Conservation (phyloP, 2,797 vertebrate genomes). For the Acipenser oxyrinchus region DNA sequence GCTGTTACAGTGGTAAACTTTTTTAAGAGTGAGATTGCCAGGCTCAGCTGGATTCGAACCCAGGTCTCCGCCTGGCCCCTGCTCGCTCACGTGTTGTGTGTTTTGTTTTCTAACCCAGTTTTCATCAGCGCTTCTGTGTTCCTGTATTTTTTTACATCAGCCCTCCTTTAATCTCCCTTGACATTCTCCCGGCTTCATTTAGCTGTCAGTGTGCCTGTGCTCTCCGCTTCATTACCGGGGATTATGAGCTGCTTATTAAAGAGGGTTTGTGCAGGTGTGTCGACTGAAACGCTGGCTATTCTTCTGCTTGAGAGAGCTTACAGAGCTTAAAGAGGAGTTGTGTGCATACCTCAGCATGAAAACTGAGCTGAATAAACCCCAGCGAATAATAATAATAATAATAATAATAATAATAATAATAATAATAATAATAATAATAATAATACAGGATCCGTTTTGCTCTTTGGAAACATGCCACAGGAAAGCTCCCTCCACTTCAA, state of each 20-base stretch:
- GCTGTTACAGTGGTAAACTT: background rate
- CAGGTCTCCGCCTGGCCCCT: background rate
- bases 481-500: background rate
- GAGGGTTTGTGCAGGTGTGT: slow-evolving; percentile 24
- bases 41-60: background rate
- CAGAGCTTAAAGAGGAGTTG: background rate
- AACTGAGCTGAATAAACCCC: background rate
- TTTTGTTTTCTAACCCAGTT: too few species aligned
- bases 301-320: too few species aligned
- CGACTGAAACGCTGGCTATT: too few species aligned
- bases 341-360: too few species aligned
- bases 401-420: background rate
- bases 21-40: too few species aligned
- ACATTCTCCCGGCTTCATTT: slow-evolving; percentile 17
- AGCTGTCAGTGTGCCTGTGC: slow-evolving; percentile 24
- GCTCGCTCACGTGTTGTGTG: slow-evolving; percentile 5
- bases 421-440: background rate
- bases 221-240: slow-evolving; percentile 28
- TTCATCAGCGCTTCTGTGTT: too few species aligned
- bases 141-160: too few species aligned
- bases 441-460: background rate
- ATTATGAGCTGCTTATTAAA: slow-evolving; percentile 32
- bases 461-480: background rate
- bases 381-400: too few species aligned
- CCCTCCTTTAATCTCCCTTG: too few species aligned